Evolutionary conservation across 2,888 invertebrate genomes (phyloP).

Genomic region (Pheosia gnoma): DNA sequence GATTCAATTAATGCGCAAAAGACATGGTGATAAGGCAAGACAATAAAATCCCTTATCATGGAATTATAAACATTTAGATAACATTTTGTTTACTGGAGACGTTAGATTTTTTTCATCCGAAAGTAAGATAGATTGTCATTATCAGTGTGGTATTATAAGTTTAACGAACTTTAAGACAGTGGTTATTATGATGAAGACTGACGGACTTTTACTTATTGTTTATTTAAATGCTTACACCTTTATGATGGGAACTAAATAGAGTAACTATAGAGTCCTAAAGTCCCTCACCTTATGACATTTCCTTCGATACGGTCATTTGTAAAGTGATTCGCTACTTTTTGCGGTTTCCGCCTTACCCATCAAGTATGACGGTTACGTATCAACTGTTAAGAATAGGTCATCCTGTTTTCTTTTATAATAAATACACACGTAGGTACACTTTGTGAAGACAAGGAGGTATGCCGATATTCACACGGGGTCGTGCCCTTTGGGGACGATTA

Average conservation of each 20-base stretch:
- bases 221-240: slow-evolving; percentile 38
- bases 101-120: slow-evolving; percentile 4
- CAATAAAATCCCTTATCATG: neutral
- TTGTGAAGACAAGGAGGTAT: slow-evolving; percentile 43
- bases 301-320: slow-evolving; percentile 57
- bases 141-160: slow-evolving; percentile 29
- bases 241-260: slow-evolving; percentile 24
- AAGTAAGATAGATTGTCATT: slow-evolving; percentile 28
- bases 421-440: slow-evolving; percentile 28
- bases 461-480: slow-evolving; percentile 60
- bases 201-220: slow-evolving; percentile 39
- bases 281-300: slow-evolving; percentile 50
- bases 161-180: slow-evolving; percentile 35
- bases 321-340: slow-evolving; percentile 76
- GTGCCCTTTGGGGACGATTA: slow-evolving; percentile 50
- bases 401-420: slow-evolving; percentile 50
- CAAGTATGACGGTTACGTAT: slow-evolving; percentile 80
- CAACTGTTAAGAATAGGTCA: slow-evolving; percentile 64
- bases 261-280: slow-evolving; percentile 28
- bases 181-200: slow-evolving; percentile 13
- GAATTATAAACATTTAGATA: neutral
- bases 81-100: neutral
- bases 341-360: slow-evolving; percentile 79
- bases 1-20: neutral
- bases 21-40: neutral